Percentiles rank a stretch among this genome's conserved stretches.
Evolutionary conservation across 2,888 invertebrate species (phyloP).

Genomic region (Odiellus spinosus): DNA sequence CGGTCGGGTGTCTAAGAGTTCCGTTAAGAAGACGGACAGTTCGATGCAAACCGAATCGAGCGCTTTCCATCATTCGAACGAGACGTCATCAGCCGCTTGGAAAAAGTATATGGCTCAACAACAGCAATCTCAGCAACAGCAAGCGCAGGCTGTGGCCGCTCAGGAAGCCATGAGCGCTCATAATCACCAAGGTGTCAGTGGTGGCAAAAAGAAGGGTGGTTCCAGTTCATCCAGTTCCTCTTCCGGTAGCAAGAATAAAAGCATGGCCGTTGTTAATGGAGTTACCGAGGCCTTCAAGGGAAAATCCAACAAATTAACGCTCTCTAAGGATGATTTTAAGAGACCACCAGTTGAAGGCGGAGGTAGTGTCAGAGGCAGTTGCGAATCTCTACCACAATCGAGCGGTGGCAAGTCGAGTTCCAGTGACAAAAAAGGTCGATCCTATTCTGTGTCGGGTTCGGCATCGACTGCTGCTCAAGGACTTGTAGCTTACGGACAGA

Average conservation of each 20-base stretch:
- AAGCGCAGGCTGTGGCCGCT: neutral
- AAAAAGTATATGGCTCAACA: conserved; percentile 18
- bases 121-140: conserved; percentile 1
- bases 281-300: too few relatives aligned
- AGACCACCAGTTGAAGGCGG: too few relatives aligned
- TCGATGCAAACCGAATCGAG: conserved; percentile 39
- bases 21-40: conserved; percentile 35
- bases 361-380: conserved; percentile 6
- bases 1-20: conserved; percentile 4
- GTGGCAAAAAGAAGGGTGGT: neutral
- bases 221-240: too few relatives aligned
- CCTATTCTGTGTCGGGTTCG: too few relatives aligned
- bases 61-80: conserved; percentile 26
- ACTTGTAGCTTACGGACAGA: too few relatives aligned
- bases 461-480: too few relatives aligned
- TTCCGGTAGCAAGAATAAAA: too few relatives aligned
- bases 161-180: neutral
- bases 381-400: conserved; percentile 6
- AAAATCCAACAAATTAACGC: too few relatives aligned
- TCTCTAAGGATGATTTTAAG: too few relatives aligned
- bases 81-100: conserved; percentile 14
- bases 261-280: too few relatives aligned
- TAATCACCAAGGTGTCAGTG: neutral
- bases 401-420: too few relatives aligned
- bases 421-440: too few relatives aligned